Percentiles rank a stretch among this genome's conserved stretches.
Evolutionary conservation across 2,113 vertebrate genomes (phyloP).

Genomic region (Echinops telfairi): DNA sequence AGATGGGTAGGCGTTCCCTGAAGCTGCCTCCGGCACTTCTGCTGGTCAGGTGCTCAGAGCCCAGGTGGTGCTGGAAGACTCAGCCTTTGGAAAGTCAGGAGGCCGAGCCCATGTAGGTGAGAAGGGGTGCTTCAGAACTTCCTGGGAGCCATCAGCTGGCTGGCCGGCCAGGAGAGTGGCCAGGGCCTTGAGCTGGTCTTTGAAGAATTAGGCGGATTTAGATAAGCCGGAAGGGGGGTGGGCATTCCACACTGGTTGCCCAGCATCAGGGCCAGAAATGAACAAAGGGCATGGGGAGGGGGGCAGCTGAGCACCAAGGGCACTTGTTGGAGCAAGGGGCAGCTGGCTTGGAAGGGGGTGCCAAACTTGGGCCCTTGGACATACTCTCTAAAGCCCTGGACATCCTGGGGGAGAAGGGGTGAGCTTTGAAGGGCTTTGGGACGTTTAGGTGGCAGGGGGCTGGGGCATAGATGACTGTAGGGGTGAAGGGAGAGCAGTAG

Average conservation of each 20-base stretch:
- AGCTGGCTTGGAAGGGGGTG: not conserved
- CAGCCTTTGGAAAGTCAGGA: not conserved
- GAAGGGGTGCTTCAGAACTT: not conserved
- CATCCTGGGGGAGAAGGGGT: not conserved
- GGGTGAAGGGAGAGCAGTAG: not conserved
- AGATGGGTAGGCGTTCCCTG: not conserved
- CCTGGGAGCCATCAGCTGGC: conserved; percentile 53
- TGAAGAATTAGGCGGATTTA: conserved; percentile 83
- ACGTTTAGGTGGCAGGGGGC: not conserved
- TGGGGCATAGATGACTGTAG: not conserved
- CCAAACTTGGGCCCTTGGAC: not conserved
- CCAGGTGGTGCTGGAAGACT: not conserved
- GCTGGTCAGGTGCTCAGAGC: not conserved
- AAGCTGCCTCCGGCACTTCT: no score
- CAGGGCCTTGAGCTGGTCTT: conserved; percentile 78
- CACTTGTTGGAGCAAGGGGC: conserved; percentile 11
- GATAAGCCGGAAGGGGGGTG: conserved; percentile 83
- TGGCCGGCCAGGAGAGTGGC: not conserved
- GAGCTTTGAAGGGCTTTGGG: conserved; percentile 22
- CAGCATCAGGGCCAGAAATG: conserved; percentile 72
- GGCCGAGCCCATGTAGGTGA: conserved; percentile 40
- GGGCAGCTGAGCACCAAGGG: not conserved
- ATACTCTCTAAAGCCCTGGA: not conserved
- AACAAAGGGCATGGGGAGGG: conserved; percentile 69
- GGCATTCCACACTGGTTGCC: conserved; percentile 77